Evolutionary conservation across 2,888 invertebrate genomes (phyloP), one percentile per base, ranked within the genome.

Genomic region (Pristionchus japonicus): DNA sequence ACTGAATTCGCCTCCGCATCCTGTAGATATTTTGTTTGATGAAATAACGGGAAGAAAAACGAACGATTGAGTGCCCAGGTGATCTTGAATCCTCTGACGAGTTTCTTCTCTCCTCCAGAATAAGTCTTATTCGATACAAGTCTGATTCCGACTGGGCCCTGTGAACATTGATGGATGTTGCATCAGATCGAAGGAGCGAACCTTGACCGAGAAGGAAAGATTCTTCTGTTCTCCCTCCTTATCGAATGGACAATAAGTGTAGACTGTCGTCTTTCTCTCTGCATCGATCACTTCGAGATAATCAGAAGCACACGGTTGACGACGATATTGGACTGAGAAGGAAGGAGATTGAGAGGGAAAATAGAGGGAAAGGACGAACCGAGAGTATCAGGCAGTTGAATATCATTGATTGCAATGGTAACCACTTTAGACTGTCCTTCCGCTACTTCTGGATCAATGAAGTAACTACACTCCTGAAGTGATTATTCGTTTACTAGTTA

Each of bases 11-110:
- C 84, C 88, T 27, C 88, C 88, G 37, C 88, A 88, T 61, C 43
- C 88, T 88, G 77, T 7, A 88, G 15, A 31, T 13, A 64, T 0
- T 89, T 86, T 64, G 90, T 27, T 34, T 13, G 67, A 43, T 84
- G 20, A 84, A 52, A 61, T 61, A n/a, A 47, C 23, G 43, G 15
- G 27, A 23, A 47, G 17, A 80, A 70, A 80, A 47, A 80, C 88
- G 86, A 20, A 93, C 92, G 90, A 49, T 91, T 89, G 37, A 93
- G 83, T 13, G 92, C 92, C 88, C 93, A 94, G 13, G 92, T 89
- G 23, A 94, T n/a, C 83, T 92, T 91, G 90, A 94, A 94, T 88
- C 94, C 94, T 57, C 91, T 89, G n/a, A 89, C 88, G 13, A 64
- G 86, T 67, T 91, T 91, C 70, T 52, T 67, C 7, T 37, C 47